Base-by-base conservation (phyloP, 2,888 invertebrate genomes). In the Zygaena filipendulae region DNA sequence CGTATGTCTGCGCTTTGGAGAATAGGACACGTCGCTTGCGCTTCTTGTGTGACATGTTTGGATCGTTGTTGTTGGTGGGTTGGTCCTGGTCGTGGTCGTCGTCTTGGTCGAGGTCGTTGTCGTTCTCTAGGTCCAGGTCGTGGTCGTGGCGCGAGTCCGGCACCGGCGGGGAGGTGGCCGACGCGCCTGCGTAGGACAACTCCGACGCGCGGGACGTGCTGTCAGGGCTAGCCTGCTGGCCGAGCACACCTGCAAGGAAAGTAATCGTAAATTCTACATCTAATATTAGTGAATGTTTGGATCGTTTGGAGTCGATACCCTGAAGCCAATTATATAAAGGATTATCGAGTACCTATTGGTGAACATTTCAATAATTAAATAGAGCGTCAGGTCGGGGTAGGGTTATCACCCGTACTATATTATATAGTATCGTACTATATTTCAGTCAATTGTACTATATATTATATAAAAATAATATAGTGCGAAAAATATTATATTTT, bases 1-100 rank as follows among this genome's bases (percentile, higher is more conserved):
- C 97, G 71, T 92, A 97, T 0, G 97, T 98, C 61, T 98, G 98
- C 0, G 95, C 93, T 71, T 97, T 98, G 27, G 97, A 96, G 71
- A 99, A 99, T 2, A 99, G 83, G 0, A 99, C 97, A 2, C 99
- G 85, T 29, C 99, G 85, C 70, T 99, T 99, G 33, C 97, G 86
- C 56, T 96, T 95, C 69, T 96, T 95, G 54, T 88, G 90, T 29
- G 82, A 63, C 21, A 82, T 71, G 49, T 59, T 83, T 34, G 72
- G 70, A 37, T 70, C 66, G 59, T 54, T 47, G 39, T 54, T 55
- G 49, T 49, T 68, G 38, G 52, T 53, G 33, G 49, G 59, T 31
- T 58, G 67, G 35, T 81, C 81, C 35, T 74, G 72, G 21, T 82
- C 79, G 18, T 79, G 72, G 28, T 86, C 85, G 32, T 86, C 84